Percentiles rank a stretch among this genome's conserved stretches.
phyloP scores from a whole-genome alignment of 2,888 invertebrate genomes.

The Lasioglossum pauxillum region DNA sequence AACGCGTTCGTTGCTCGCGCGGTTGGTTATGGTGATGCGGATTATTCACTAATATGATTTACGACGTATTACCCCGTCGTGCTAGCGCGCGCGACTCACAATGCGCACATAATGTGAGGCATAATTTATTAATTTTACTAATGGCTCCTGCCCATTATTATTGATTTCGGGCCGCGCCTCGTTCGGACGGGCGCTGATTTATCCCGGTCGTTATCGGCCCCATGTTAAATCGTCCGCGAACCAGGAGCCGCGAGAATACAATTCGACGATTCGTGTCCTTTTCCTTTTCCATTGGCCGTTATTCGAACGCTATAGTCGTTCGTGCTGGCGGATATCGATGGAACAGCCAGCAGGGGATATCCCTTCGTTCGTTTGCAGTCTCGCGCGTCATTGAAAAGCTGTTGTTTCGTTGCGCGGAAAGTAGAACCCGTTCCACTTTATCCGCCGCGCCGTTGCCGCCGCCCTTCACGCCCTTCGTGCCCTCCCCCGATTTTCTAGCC shows the following conservation, averaged over 20 bases:
- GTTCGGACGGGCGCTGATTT: constrained; percentile 82
- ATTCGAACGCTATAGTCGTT: constrained; percentile 42
- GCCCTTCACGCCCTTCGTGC: background rate
- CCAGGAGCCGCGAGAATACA: constrained; percentile 75
- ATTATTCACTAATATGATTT: constrained; percentile 85
- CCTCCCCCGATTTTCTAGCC: background rate
- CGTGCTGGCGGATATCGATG: constrained; percentile 51
- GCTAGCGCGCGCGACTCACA: constrained; percentile 80
- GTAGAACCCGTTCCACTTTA: constrained; percentile 6
- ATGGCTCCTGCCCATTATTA: constrained; percentile 85
- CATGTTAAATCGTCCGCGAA: constrained; percentile 80
- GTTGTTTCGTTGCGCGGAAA: constrained; percentile 24
- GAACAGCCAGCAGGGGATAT: constrained; percentile 7
- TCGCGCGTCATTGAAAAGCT: constrained; percentile 11
- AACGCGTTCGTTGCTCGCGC: constrained; percentile 74
- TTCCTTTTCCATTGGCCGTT: constrained; percentile 67
- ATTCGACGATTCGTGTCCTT: constrained; percentile 72
- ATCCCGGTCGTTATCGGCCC: constrained; percentile 83
- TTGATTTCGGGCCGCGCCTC: constrained; percentile 82
- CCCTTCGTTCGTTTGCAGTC: constrained; percentile 18
- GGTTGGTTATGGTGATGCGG: constrained; percentile 83
- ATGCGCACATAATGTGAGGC: constrained; percentile 84
- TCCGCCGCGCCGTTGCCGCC: background rate
- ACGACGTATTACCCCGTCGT: constrained; percentile 82
- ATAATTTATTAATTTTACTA: constrained; percentile 85